Base-by-base conservation (phyloP, 2,113 vertebrate species). In the Peucedramus taeniatus region DNA sequence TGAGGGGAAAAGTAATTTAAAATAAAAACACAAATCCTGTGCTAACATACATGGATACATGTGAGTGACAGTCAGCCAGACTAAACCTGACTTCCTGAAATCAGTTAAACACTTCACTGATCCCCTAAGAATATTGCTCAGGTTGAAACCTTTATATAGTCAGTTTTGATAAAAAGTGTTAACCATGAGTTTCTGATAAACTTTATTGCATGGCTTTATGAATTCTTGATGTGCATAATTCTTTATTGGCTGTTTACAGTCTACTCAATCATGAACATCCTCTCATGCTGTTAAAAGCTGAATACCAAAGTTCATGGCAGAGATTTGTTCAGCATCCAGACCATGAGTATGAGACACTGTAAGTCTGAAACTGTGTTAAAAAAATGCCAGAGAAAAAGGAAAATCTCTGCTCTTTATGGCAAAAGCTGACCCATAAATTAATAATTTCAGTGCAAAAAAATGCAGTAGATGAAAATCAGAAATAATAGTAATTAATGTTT, bases 1-100 rank as follows among this genome's bases (percentile, higher is more conserved):
- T 65, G 28, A 13, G 17, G 4, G 11, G 37, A 51, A 90, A 96
- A 47, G 27, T 91, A 70, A 83, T 81, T 87, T 89, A 78, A 88
- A 96, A 93, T 82, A 69, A 92, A 96, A 72, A 71, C 72, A 84
- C 17, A 64, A 94, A 90, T 77, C 69, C n/a, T 75, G 21, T 80
- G 42, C 33, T 95, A 92, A 65, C 76, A 61, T 89, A 92, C n/a
- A 74, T 74, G 54, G 77, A 65, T 82, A 80, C 53, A 59, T 51
- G 51, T 63, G 59, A 89, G 69, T 90, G 75, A 53, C 75, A 81
- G 56, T 77, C 56, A 49, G 44, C 51, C 0, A 2, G 54, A 66
- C 63, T 93, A 71, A 71, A 80, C 6, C 57, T 65, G 39, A 63
- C n/a, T 96, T 93, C 27, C 63, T 89, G 54, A 87, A 91, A 85